phyloP scores from a whole-genome alignment of 2,888 invertebrate species.

The Gastrophysa polygoni region DNA sequence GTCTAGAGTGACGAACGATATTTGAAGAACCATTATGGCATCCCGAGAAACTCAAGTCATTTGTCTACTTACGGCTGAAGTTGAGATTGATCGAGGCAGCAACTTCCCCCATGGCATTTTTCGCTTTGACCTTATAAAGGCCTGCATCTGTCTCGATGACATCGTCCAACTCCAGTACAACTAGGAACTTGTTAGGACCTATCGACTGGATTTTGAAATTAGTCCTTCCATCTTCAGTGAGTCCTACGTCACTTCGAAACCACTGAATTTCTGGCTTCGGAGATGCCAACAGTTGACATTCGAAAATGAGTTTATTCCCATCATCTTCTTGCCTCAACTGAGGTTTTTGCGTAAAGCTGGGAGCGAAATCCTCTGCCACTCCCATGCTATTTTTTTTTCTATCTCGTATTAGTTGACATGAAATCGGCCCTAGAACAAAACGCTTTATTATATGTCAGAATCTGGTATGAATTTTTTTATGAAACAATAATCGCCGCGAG shows the following conservation, averaged over 20 bases:
- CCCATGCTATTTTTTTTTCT: conserved; percentile 66
- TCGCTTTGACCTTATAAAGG: conserved; percentile 95
- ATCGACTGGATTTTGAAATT: conserved; percentile 88
- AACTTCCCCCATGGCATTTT: conserved; percentile 97
- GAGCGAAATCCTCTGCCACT: conserved; percentile 93
- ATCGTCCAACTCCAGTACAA: conserved; percentile 92
- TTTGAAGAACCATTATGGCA: no score
- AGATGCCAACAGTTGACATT: conserved; percentile 85
- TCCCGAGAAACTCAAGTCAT: no score
- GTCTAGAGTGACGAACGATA: no score
- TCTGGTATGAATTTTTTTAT: no score
- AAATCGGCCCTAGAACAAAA: conserved; percentile 52
- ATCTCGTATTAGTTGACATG: conserved; percentile 56
- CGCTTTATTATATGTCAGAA: no score
- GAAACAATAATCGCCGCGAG: no score
- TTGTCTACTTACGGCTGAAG: conserved; percentile 95
- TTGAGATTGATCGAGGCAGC: conserved; percentile 96
- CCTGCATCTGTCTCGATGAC: conserved; percentile 95
- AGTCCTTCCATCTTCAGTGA: conserved; percentile 84
- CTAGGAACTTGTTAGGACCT: conserved; percentile 84
- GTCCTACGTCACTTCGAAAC: conserved; percentile 87
- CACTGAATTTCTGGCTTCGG: conserved; percentile 92
- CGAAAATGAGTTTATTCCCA: conserved; percentile 92
- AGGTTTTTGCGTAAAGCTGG: conserved; percentile 98
- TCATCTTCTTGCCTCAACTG: conserved; percentile 96